Conservation (phyloP, 1,140 invertebrate genomes). For the Andricus grossulariae region DNA sequence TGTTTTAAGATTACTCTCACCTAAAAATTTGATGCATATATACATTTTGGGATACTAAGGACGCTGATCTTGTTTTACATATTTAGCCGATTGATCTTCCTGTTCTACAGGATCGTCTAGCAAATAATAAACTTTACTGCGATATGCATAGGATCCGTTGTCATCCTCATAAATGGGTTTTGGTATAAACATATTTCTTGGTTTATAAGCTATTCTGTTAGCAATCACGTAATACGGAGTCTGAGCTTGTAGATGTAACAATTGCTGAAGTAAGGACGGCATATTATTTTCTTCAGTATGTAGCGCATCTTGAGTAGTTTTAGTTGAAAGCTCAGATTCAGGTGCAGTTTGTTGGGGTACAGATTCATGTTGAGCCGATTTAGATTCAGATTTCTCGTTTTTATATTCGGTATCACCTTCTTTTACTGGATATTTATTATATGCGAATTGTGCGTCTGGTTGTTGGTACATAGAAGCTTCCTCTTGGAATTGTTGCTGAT, state of each 20-base stretch:
- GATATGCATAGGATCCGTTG: conserved; percentile 61
- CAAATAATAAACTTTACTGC: conserved; percentile 65
- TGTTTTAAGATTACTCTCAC: neutral
- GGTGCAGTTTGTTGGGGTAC: conserved; percentile 1
- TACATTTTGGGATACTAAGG: conserved; percentile 2
- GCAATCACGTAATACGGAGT: conserved; percentile 71
- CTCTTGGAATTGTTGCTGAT: conserved; percentile 28
- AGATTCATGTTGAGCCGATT: conserved; percentile 36
- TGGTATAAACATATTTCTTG: conserved; percentile 66
- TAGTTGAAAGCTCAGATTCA: neutral
- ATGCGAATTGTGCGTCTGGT: neutral
- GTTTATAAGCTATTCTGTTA: conserved; percentile 66
- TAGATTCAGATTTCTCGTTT: conserved; percentile 39
- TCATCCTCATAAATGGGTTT: conserved; percentile 60
- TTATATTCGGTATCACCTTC: conserved; percentile 52
- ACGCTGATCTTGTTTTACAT: conserved; percentile 44
- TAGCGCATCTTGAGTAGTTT: neutral
- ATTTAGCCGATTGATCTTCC: conserved; percentile 38
- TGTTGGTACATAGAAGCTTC: neutral
- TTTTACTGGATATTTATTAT: conserved; percentile 37
- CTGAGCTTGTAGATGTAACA: conserved; percentile 68
- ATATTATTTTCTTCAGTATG: conserved; percentile 50
- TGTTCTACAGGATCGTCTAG: conserved; percentile 42
- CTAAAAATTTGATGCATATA: neutral
- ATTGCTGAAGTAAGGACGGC: conserved; percentile 65